Conservation (phyloP, 2,797 vertebrate species). For the Rhynchonycteris naso region DNA sequence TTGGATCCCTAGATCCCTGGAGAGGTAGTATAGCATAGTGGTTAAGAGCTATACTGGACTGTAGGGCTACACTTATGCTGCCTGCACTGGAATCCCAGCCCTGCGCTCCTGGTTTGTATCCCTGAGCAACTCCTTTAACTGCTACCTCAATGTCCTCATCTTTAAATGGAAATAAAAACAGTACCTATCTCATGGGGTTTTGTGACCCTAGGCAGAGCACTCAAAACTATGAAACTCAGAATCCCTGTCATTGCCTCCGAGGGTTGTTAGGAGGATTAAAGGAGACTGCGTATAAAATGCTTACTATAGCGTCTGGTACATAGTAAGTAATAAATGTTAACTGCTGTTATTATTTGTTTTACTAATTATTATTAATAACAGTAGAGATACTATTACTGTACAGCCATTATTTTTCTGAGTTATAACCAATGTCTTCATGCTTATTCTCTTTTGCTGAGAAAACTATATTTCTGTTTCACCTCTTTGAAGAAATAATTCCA, state of each 20-base stretch:
- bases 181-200: background rate
- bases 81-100: background rate
- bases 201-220: background rate
- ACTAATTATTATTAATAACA: background rate
- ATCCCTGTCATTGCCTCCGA: background rate
- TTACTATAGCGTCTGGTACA: background rate
- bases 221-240: background rate
- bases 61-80: background rate
- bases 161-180: background rate
- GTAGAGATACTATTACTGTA: background rate
- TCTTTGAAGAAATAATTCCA: constrained; percentile 4
- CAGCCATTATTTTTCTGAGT: constrained; percentile 18
- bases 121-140: background rate
- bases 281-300: constrained; percentile 8
- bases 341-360: background rate
- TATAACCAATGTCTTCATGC: background rate
- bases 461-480: constrained; percentile 9
- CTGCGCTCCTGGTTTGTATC: background rate
- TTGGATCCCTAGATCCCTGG: background rate
- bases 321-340: background rate
- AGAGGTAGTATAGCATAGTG: background rate
- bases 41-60: background rate
- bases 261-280: background rate
- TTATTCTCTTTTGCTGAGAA: constrained; percentile 3
- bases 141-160: background rate